phyloP scores from a whole-genome alignment of 2,797 vertebrate species.

The Denticeps clupeoides region DNA sequence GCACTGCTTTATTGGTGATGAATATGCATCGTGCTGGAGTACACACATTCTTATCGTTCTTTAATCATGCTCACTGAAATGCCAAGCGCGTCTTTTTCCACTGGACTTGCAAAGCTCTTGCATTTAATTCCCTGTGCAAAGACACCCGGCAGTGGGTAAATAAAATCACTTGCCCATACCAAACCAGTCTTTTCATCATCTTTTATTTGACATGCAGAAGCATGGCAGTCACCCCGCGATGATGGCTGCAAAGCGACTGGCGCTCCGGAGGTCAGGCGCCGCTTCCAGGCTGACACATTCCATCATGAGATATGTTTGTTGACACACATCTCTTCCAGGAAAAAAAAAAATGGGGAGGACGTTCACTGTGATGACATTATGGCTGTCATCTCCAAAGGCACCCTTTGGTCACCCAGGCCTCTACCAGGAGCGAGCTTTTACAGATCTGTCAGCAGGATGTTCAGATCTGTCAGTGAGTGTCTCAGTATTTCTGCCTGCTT shows the following conservation, averaged over 20 bases:
- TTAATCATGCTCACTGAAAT: background rate
- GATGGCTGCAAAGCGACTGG: background rate
- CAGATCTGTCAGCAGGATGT: background rate
- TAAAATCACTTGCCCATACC: background rate
- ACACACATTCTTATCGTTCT: background rate
- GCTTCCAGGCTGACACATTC: conserved; percentile 4
- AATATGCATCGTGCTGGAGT: background rate
- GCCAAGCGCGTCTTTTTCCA: background rate
- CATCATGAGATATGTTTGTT: conserved; percentile 9
- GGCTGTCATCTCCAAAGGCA: background rate
- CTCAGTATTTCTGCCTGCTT: background rate
- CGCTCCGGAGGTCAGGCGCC: background rate
- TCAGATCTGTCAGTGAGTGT: background rate
- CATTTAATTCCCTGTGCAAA: background rate
- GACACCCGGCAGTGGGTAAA: background rate
- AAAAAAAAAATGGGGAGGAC: background rate
- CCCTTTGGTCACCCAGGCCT: background rate
- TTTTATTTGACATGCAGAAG: background rate
- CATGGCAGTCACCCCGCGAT: background rate
- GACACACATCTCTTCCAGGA: conserved; percentile 9
- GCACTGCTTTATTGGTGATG: background rate
- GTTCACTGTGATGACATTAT: conserved; percentile 1
- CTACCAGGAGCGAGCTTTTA: background rate
- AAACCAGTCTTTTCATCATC: background rate
- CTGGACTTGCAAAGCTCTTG: background rate